Evolutionary conservation across 2,888 invertebrate species (phyloP), one percentile per base, ranked within the genome.

Genomic region (Torymus texanus): DNA sequence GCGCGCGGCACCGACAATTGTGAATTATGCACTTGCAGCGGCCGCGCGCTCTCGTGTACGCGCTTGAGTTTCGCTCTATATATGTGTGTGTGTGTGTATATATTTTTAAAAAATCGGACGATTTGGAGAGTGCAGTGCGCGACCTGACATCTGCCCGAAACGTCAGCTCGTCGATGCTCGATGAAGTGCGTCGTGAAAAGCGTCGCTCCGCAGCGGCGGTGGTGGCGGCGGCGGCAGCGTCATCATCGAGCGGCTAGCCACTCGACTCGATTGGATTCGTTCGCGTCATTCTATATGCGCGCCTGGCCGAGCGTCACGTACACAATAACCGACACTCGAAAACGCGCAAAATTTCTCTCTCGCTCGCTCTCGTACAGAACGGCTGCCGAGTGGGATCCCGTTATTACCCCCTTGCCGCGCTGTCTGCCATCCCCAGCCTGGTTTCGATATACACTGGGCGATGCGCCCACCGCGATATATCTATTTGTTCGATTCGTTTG

Each of bases 231-330:
- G 51, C 68, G 21, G 73, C 68, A 73, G 50, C 72, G 41, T 73
- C 75, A 58, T 77, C 72, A 61, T 63, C 70, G 65, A 71, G 72
- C 41, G 24, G 61, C 62, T 56, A 59, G 74, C 67, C 72, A 78
- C 80, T 80, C 76, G 79, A 76, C 81, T 78, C 81, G 76, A 81
- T 81, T 81, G 81, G 72, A 81, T 79, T 68, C 73, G 63, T 66
- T 78, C 71, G 77, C 78, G 81, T 82, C 78, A 59, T 77, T 78
- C 79, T 55, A 10, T 3, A 24, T 55, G 73, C n/a, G 14, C 2
- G 73, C n/a, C 56, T 16, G 14, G 2, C 51, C 63, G 70, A 62
- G 65, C 74, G 73, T 81, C 78, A 78, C 76, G 68, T 65, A 76
- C 81, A 74, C 68, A 75, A 68, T 75, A 63, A 65, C 65, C 21